Evolutionary conservation across 2,113 vertebrate genomes (phyloP), one percentile per base, ranked within the genome.

Genomic region (Pluvianellus socialis): DNA sequence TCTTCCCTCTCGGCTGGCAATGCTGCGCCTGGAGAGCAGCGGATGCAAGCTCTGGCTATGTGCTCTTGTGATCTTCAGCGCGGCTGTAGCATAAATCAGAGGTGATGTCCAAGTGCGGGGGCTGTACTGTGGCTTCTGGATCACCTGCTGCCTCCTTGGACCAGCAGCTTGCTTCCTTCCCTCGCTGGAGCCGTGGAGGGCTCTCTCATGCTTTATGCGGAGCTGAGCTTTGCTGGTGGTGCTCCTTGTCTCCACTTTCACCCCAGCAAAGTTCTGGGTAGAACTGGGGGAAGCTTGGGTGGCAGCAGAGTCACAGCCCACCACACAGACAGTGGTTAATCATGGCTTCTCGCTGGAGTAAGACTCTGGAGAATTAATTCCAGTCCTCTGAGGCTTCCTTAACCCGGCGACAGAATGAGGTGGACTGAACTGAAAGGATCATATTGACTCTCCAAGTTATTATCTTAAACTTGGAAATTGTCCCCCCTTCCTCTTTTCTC

Each of bases 181-280:
- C 44, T 5, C 22, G 42, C 42, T 32, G 27, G 63, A 56, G 49
- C 35, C 26, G 77, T 7, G 3, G 0, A 4, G 0, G 10, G 23
- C 26, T 45, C 65, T 50, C 32, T 5, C 4, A 2, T 50, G 70
- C 62, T 67, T 28, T 55, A 10, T 2, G 49, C 47, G n/a, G 44
- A 49, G 40, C 49, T 32, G n/a, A 49, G 50, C 45, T 40, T 44
- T 72, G 47, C n/a, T 49, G 67, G 27, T 28, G 44, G 4, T 42
- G 4, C 9, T 47, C 44, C 45, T 10, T 12, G 9, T 38, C 53
- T 14, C 61, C 9, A 0, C 32, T 62, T 73, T 38, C 14, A 75
- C 5, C 30, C n/a, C 79, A 75, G 50, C 58, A 45, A 63, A 47
- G 77, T 38, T 65, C n/a, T 62, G 49, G 55, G 44, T 50, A 32